A percentile compares a stretch with the other conserved stretches of the same genome.
These are phyloP conservation scores for Percopsis omiscomaycus DNA, from an alignment of 2,797 vertebrate species.

Conservation along the genomic window DNA sequence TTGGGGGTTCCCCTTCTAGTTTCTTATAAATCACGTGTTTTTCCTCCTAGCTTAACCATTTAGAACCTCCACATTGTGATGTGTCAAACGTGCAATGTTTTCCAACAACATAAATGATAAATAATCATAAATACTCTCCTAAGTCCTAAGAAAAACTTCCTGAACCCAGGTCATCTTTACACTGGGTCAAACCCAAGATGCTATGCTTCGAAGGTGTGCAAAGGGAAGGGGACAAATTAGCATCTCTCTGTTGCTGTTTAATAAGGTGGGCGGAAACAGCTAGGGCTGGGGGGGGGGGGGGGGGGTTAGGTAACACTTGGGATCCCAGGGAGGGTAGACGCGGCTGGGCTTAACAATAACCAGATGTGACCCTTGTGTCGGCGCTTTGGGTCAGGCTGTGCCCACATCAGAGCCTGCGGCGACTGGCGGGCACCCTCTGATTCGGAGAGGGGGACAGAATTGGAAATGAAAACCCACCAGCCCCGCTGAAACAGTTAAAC, in stretches of 20 bases:
- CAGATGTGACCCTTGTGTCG: conserved; percentile 13
- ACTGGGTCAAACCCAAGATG: neutral
- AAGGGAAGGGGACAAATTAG: too few relatives aligned
- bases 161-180: conserved; percentile 3
- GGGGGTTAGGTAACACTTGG: neutral
- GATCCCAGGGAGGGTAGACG: neutral
- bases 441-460: conserved; percentile 5
- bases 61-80: too few relatives aligned
- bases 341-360: conserved; percentile 22
- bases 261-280: too few relatives aligned
- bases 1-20: too few relatives aligned
- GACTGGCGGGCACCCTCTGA: neutral
- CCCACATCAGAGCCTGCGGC: conserved; percentile 4
- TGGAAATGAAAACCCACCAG: conserved; percentile 1
- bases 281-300: neutral
- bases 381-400: conserved; percentile 18
- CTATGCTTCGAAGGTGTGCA: too few relatives aligned
- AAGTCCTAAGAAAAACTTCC: neutral
- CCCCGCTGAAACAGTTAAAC: conserved; percentile 43
- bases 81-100: too few relatives aligned
- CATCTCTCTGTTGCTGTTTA: too few relatives aligned
- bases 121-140: too few relatives aligned
- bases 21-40: too few relatives aligned
- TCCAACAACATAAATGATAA: too few relatives aligned
- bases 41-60: too few relatives aligned